A percentile compares a stretch with the other conserved stretches of the same genome.
phyloP scores from a whole-genome alignment of 2,888 invertebrate species.

The Cerceris ruficornis region DNA sequence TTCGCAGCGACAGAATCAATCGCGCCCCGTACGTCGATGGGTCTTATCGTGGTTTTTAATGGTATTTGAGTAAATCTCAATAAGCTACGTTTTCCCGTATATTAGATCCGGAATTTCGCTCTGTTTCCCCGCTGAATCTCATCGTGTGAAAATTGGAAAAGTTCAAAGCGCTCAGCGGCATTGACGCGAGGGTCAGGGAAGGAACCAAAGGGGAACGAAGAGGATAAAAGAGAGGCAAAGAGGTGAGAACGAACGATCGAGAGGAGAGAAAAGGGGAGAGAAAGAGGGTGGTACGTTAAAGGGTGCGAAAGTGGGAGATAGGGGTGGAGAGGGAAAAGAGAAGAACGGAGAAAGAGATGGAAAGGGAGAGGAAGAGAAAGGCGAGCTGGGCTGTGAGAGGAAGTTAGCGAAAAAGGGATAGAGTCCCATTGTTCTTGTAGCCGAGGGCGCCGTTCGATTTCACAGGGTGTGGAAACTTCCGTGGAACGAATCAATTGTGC shows the following conservation, averaged over 20 bases:
- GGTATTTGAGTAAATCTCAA: slow-evolving; percentile 40
- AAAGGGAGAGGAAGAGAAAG: not conserved
- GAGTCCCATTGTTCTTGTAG: slow-evolving; percentile 55
- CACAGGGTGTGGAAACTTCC: slow-evolving; percentile 44
- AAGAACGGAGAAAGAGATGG: slow-evolving; percentile 3
- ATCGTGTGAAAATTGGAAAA: slow-evolving; percentile 68
- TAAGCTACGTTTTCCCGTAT: slow-evolving; percentile 45
- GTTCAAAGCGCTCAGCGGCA: slow-evolving; percentile 59
- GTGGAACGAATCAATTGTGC: slow-evolving; percentile 61
- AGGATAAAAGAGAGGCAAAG: slow-evolving; percentile 3
- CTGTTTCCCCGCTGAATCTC: slow-evolving; percentile 54
- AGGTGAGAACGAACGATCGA: slow-evolving; percentile 38
- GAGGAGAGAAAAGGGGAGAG: not conserved
- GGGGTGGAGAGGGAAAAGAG: slow-evolving; percentile 2
- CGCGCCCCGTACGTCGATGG: not conserved
- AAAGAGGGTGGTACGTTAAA: not conserved
- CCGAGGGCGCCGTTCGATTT: slow-evolving; percentile 59
- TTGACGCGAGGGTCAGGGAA: slow-evolving; percentile 48
- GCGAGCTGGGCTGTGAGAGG: slow-evolving; percentile 13
- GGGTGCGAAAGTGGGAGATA: not conserved
- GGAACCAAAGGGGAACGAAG: slow-evolving; percentile 29
- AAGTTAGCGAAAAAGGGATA: slow-evolving; percentile 23
- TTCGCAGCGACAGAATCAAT: not conserved
- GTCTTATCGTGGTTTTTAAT: slow-evolving; percentile 26
- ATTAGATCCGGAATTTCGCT: slow-evolving; percentile 53